phyloP scores from a whole-genome alignment of 2,113 vertebrate genomes.

The Taurulus bubalis region DNA sequence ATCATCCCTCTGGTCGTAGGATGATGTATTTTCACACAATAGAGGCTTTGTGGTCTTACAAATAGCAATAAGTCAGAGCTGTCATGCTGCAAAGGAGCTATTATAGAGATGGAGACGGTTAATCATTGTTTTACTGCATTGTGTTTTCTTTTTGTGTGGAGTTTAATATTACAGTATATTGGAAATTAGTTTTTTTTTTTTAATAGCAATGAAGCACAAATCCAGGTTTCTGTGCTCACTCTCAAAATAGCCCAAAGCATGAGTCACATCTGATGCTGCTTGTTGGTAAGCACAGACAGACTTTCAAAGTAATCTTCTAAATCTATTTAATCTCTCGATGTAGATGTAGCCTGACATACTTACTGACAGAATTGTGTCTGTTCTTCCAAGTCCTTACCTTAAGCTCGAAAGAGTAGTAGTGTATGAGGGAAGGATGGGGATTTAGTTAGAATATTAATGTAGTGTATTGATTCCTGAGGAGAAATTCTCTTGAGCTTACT shows the following conservation, averaged over 20 bases:
- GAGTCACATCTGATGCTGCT: slow-evolving; percentile 14
- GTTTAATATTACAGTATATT: neutral
- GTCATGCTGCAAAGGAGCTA: neutral
- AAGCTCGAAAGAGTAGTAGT: neutral
- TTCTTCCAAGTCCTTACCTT: neutral
- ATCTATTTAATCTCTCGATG: slow-evolving; percentile 50
- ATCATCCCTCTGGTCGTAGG: neutral
- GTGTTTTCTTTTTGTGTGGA: neutral
- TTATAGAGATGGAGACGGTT: neutral
- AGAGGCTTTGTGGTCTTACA: neutral
- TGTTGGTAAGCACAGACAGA: slow-evolving; percentile 23
- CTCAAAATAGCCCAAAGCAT: slow-evolving; percentile 8
- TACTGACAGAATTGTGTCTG: neutral
- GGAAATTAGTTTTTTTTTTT: neutral
- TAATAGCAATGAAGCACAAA: slow-evolving; percentile 22
- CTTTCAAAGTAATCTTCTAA: slow-evolving; percentile 50
- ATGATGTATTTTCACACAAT: slow-evolving; percentile 14
- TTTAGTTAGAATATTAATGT: slow-evolving; percentile 23
- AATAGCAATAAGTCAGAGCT: slow-evolving; percentile 8
- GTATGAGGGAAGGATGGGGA: neutral
- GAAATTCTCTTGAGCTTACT: neutral
- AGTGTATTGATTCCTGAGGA: slow-evolving; percentile 14
- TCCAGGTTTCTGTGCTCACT: neutral
- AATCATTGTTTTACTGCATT: neutral
- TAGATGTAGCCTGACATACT: neutral